These are phyloP conservation scores for Antidorcas marsupialis DNA, from an alignment of 2,113 vertebrate genomes.

Conservation along the genomic window DNA sequence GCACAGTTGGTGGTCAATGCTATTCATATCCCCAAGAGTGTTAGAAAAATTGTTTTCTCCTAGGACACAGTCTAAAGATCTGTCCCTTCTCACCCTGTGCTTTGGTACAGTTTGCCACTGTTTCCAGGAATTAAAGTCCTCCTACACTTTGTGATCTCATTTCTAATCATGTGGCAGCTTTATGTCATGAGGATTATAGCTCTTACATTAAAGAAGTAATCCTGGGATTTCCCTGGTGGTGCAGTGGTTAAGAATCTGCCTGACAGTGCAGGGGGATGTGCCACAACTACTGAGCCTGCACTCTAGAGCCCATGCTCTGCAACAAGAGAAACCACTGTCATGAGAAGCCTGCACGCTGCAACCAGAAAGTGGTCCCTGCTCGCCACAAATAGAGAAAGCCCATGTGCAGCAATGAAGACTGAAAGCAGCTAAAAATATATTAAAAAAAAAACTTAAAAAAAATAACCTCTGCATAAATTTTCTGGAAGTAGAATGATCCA, in stretches of 20 bases:
- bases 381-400: background rate
- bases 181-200: background rate
- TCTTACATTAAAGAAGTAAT: background rate
- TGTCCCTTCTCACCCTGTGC: background rate
- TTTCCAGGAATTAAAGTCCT: background rate
- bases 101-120: background rate
- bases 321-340: background rate
- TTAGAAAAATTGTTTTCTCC: background rate
- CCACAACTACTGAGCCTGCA: background rate
- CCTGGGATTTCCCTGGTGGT: background rate
- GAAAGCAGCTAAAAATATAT: background rate
- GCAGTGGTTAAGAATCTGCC: background rate
- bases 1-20: background rate
- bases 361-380: background rate
- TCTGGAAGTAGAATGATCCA: background rate
- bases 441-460: background rate
- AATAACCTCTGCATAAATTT: background rate
- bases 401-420: background rate
- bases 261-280: background rate
- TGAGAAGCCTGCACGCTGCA: background rate
- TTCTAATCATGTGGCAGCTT: background rate
- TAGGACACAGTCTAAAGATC: background rate
- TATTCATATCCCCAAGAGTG: background rate
- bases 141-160: background rate
- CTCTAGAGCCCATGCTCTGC: background rate